Conservation (phyloP, 2,797 vertebrate species). For the Sardinella longiceps region DNA sequence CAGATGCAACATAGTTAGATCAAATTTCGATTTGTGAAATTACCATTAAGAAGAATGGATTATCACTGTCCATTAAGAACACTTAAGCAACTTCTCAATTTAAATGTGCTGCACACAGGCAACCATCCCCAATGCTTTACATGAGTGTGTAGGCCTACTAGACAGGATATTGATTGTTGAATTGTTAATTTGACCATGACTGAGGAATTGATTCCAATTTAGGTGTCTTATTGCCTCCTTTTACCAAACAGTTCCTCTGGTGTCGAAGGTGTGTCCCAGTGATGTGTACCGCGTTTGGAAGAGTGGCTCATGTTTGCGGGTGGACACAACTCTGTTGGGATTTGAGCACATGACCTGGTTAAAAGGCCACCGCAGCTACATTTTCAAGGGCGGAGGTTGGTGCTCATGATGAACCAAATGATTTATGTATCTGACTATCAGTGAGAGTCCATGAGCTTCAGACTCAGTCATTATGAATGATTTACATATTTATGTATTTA, state of each 20-base stretch:
- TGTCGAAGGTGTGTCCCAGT: conserved; percentile 95
- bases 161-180: neutral
- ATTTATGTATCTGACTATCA: neutral
- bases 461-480: neutral
- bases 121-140: neutral
- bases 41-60: neutral
- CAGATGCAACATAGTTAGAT: neutral
- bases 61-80: neutral
- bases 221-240: neutral
- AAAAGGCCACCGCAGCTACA: conserved; percentile 92
- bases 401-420: neutral
- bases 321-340: conserved; percentile 93
- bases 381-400: conserved; percentile 93
- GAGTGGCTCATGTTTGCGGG: conserved; percentile 89
- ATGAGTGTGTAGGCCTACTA: neutral
- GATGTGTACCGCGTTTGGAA: conserved; percentile 97
- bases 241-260: conserved; percentile 82
- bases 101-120: neutral
- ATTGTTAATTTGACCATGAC: neutral
- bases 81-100: neutral
- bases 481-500: neutral
- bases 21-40: neutral
- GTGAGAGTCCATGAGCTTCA: neutral
- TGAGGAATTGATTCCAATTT: neutral
- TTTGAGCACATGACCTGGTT: conserved; percentile 98